Evolutionary conservation across 1,140 invertebrate genomes (phyloP).

Genomic region (Eriocheir sinensis): DNA sequence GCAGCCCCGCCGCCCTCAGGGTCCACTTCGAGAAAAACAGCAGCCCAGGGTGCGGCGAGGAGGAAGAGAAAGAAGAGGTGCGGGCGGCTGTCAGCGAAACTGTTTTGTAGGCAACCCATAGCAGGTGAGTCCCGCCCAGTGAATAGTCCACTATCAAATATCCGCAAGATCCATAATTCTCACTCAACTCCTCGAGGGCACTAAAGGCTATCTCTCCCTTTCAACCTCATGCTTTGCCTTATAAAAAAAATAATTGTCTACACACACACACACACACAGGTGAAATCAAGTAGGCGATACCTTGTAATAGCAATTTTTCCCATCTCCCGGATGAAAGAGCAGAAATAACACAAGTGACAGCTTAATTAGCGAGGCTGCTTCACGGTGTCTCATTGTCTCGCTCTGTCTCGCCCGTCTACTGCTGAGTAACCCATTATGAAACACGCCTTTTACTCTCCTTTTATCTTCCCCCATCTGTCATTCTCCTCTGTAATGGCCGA

Average conservation of each 20-base stretch:
- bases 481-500: background rate
- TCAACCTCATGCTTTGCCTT: background rate
- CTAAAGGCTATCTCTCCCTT: background rate
- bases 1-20: constrained; percentile 35
- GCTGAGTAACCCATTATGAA: background rate
- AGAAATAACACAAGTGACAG: too few species aligned
- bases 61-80: background rate
- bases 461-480: background rate
- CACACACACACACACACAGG: too few species aligned
- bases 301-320: too few species aligned
- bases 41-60: background rate
- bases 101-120: constrained; percentile 53
- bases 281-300: too few species aligned
- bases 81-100: constrained; percentile 53
- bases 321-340: too few species aligned
- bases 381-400: too few species aligned
- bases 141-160: too few species aligned
- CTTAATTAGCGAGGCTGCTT: too few species aligned
- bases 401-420: too few species aligned
- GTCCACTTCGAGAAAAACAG: constrained; percentile 58
- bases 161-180: background rate
- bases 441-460: background rate
- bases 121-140: background rate
- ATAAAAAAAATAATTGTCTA: too few species aligned
- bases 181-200: background rate